Percentiles rank a stretch among this genome's conserved stretches.
phyloP scores from a whole-genome alignment of 2,113 vertebrate genomes.

The Nyctibius bracteatus region DNA sequence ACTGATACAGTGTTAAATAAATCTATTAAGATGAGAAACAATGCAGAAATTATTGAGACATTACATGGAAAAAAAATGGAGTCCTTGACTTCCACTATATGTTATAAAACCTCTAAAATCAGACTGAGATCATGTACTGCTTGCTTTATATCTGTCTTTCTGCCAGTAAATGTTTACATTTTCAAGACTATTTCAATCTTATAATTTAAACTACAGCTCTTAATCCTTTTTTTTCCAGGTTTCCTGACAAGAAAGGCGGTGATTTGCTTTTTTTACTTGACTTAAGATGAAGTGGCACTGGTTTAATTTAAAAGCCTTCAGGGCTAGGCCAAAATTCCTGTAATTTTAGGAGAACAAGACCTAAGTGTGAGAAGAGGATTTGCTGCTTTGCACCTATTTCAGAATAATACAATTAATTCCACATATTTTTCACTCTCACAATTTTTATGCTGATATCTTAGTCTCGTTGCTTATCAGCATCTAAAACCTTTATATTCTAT shows the following conservation, averaged over 20 bases:
- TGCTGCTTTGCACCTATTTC: not conserved
- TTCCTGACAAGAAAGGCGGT: not conserved
- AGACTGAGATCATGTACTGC: not conserved
- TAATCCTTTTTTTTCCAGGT: not conserved
- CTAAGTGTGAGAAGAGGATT: not conserved
- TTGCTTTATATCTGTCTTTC: not conserved
- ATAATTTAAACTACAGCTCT: not conserved
- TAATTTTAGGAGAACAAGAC: not conserved
- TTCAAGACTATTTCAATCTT: not conserved
- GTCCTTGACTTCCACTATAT: not conserved
- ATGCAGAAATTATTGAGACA: not conserved
- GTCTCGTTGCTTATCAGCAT: not conserved
- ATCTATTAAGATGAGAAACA: not conserved
- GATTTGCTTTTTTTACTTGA: not conserved
- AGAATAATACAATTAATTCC: not conserved
- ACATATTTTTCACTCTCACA: accelerated
- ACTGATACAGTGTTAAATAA: not conserved
- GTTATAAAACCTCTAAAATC: not conserved
- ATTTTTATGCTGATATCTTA: not conserved
- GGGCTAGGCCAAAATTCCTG: not conserved
- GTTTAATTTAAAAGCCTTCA: not conserved
- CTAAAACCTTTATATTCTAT: not conserved
- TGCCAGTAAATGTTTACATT: slow-evolving; percentile 5
- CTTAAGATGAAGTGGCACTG: not conserved
- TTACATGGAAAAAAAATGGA: not conserved